phyloP scores from a whole-genome alignment of 2,113 vertebrate genomes.

The Harpagus bidentatus region DNA sequence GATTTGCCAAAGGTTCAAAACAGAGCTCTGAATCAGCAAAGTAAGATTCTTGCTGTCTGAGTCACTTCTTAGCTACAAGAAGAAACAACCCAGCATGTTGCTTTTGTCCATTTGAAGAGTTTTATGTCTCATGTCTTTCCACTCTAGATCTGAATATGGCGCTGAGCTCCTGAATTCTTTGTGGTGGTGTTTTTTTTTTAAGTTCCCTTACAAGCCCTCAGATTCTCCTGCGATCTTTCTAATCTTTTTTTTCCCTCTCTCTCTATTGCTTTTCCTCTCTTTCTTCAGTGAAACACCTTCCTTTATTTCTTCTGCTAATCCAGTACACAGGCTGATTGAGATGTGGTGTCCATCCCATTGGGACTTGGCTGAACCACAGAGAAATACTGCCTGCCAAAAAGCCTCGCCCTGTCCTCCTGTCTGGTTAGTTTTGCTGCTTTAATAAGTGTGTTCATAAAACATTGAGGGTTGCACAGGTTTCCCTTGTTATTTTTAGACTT shows the following conservation, averaged over 20 bases:
- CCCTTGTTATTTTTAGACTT: conserved; percentile 26
- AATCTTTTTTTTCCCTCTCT: neutral
- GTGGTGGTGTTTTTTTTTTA: neutral
- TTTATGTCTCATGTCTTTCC: neutral
- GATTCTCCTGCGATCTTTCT: neutral
- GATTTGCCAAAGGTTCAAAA: neutral
- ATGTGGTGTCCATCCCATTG: neutral
- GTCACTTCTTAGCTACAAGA: neutral
- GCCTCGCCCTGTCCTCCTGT: neutral
- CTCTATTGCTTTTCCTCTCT: neutral
- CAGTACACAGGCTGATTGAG: neutral
- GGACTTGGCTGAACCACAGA: neutral
- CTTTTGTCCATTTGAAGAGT: neutral
- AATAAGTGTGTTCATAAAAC: neutral
- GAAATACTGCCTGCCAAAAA: neutral
- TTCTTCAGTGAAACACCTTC: neutral
- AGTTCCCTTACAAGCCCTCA: neutral
- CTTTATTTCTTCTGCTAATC: neutral
- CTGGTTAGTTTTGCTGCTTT: neutral
- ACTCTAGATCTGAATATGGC: neutral
- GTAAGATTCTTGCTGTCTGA: neutral
- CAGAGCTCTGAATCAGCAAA: neutral
- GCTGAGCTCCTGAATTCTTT: neutral
- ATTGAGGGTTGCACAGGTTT: neutral
- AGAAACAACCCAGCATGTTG: neutral